Conservation (phyloP, 2,797 vertebrate species). For the Choloepus didactylus region DNA sequence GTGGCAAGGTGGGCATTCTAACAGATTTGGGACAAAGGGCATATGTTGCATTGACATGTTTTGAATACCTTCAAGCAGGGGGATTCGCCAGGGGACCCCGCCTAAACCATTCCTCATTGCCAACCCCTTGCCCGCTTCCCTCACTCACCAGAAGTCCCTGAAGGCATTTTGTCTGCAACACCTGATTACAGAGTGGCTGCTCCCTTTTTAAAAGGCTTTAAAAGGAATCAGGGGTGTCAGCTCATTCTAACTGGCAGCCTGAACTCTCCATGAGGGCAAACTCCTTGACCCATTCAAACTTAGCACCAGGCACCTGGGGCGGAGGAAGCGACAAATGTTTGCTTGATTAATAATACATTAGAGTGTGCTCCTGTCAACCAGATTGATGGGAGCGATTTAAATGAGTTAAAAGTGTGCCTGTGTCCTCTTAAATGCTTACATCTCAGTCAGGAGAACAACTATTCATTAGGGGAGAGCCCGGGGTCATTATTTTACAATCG, state of each 20-base stretch:
- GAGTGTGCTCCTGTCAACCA: background rate
- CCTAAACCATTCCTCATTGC: background rate
- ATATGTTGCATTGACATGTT: background rate
- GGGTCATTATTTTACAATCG: background rate
- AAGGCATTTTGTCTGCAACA: background rate
- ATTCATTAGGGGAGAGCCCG: background rate
- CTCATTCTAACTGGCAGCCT: background rate
- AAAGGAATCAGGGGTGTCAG: background rate
- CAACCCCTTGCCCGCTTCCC: background rate
- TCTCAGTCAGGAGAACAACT: background rate
- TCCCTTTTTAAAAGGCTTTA: background rate
- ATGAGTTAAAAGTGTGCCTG: background rate
- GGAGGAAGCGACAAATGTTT: background rate
- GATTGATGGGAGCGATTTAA: background rate
- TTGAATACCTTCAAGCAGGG: background rate
- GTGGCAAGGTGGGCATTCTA: background rate
- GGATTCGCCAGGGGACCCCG: background rate
- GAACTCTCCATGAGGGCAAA: background rate
- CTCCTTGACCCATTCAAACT: background rate
- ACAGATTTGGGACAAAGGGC: background rate
- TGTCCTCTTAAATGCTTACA: background rate
- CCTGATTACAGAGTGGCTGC: background rate
- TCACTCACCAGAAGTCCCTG: background rate
- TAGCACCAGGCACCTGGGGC: background rate
- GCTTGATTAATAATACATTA: background rate